These are phyloP conservation scores for Calyptommatus sinebrachiatus DNA, from an alignment of 2,113 vertebrate species.

Conservation along the genomic window DNA sequence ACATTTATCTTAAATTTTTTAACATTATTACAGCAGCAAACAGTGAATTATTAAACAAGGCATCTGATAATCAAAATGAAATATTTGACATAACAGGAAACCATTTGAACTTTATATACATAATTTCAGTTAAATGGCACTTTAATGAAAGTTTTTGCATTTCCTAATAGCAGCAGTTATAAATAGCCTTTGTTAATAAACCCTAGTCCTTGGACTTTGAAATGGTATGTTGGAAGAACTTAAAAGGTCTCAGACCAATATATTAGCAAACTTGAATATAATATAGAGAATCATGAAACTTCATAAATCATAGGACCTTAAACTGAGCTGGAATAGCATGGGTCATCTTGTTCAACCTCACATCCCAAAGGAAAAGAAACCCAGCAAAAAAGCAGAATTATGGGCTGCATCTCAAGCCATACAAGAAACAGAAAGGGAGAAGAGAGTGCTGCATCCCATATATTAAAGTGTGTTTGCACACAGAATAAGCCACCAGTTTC, in stretches of 20 bases:
- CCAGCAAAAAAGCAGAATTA: neutral
- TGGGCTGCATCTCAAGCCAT: neutral
- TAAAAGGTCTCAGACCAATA: slow-evolving; percentile 29
- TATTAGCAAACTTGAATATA: slow-evolving; percentile 49
- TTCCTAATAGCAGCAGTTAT: slow-evolving; percentile 34
- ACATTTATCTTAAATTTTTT: neutral
- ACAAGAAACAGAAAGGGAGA: neutral
- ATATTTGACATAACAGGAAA: neutral
- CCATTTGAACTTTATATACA: slow-evolving; percentile 22
- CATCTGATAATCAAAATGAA: slow-evolving; percentile 19
- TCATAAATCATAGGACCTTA: slow-evolving; percentile 50
- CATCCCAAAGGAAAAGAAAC: neutral
- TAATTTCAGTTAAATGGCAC: slow-evolving; percentile 43
- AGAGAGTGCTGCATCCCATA: neutral
- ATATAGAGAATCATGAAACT: slow-evolving; percentile 49
- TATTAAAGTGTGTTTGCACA: neutral
- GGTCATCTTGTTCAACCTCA: neutral
- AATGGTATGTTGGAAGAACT: slow-evolving; percentile 19
- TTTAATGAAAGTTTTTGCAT: slow-evolving; percentile 46
- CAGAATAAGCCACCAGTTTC: neutral
- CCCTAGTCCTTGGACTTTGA: neutral
- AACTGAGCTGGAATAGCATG: slow-evolving; percentile 21
- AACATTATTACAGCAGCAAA: neutral
- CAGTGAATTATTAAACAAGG: neutral
- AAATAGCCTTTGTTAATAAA: slow-evolving; percentile 48